Conservation (phyloP, 1,140 invertebrate genomes). For the Drosophila arizonae region DNA sequence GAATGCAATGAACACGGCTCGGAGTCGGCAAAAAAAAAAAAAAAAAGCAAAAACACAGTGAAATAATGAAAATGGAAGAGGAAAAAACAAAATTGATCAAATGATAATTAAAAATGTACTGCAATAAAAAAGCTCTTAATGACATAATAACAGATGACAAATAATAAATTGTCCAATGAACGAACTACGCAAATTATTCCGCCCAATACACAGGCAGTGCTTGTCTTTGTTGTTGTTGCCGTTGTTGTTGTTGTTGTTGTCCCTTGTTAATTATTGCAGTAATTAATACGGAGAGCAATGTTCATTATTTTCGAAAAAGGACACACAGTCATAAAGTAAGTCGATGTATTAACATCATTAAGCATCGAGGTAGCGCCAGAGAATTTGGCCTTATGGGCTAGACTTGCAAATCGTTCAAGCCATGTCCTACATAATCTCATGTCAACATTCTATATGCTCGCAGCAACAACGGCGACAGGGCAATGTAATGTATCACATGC, state of each 20-base stretch:
- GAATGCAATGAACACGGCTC: constrained; percentile 21
- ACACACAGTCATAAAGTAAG: constrained; percentile 16
- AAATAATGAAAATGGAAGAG: no score
- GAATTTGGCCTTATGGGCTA: background rate
- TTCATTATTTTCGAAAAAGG: constrained; percentile 67
- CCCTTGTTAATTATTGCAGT: constrained; percentile 68
- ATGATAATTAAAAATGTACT: constrained; percentile 77
- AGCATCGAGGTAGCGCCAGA: constrained; percentile 40
- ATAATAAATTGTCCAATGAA: constrained; percentile 71
- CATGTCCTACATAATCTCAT: constrained; percentile 50
- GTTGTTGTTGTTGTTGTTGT: constrained; percentile 46
- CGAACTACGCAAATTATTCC: constrained; percentile 62
- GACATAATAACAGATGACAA: constrained; percentile 81
- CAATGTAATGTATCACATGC: constrained; percentile 34
- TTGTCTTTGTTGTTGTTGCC: constrained; percentile 19
- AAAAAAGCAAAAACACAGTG: background rate
- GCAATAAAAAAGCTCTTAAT: constrained; percentile 72
- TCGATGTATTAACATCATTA: constrained; percentile 63
- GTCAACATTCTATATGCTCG: constrained; percentile 12
- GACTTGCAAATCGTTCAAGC: constrained; percentile 24
- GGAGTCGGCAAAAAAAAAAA: constrained; percentile 8
- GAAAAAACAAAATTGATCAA: constrained; percentile 56
- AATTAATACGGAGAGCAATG: constrained; percentile 72
- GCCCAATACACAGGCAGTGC: constrained; percentile 20
- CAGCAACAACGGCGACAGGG: constrained; percentile 30